Percentiles rank a stretch among this genome's conserved stretches.
Evolutionary conservation across 2,888 invertebrate genomes (phyloP).

Genomic region (Drosophila colorata): DNA sequence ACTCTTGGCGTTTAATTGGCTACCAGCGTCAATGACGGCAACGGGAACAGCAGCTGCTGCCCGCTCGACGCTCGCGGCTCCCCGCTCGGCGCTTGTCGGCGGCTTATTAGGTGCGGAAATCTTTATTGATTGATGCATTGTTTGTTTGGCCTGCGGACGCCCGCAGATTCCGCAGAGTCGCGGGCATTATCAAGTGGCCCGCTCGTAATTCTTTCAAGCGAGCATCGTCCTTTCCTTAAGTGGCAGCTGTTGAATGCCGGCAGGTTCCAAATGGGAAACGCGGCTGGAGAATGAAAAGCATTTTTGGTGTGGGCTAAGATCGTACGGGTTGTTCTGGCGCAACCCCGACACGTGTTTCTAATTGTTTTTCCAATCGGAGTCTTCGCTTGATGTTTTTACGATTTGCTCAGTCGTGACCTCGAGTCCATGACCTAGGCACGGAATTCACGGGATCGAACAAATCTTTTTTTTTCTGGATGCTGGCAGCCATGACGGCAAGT

Average conservation of each 20-base stretch:
- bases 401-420: neutral
- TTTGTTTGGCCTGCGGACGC: slow-evolving; percentile 70
- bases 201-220: slow-evolving; percentile 71
- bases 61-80: neutral
- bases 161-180: slow-evolving; percentile 56
- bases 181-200: slow-evolving; percentile 36
- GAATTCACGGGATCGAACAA: neutral
- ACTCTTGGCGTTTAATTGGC: slow-evolving; percentile 76
- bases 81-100: slow-evolving; percentile 49
- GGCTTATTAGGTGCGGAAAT: slow-evolving; percentile 82
- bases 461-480: neutral
- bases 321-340: neutral
- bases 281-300: neutral
- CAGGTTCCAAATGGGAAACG: neutral
- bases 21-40: slow-evolving; percentile 71
- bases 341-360: slow-evolving; percentile 34
- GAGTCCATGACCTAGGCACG: slow-evolving; percentile 29
- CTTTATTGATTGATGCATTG: slow-evolving; percentile 82
- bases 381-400: slow-evolving; percentile 14
- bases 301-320: too few species aligned
- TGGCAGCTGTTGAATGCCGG: slow-evolving; percentile 32
- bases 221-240: slow-evolving; percentile 49
- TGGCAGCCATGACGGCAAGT: slow-evolving; percentile 1
- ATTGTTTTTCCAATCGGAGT: slow-evolving; percentile 26
- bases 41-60: slow-evolving; percentile 15